Percentiles rank a stretch among this genome's conserved stretches.
phyloP scores from a whole-genome alignment of 2,888 invertebrate genomes.

The Macropis europaea region DNA sequence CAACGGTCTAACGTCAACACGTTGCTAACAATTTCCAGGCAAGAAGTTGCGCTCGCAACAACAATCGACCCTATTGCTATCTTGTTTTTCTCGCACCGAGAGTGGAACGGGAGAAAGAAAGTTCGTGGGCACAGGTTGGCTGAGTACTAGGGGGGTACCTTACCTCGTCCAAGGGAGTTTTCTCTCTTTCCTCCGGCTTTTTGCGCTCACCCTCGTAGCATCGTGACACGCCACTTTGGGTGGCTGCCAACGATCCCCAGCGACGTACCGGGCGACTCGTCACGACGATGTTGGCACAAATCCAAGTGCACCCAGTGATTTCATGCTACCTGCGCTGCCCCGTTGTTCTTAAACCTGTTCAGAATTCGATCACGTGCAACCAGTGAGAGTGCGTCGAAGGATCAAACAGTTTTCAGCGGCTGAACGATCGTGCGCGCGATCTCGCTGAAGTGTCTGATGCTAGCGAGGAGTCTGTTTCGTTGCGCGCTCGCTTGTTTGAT shows the following conservation, averaged over 20 bases:
- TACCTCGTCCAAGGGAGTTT: not conserved
- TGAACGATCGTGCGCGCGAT: slow-evolving; percentile 17
- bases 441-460: slow-evolving; percentile 5
- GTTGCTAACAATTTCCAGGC: not conserved
- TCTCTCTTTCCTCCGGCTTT: not conserved
- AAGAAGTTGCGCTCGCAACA: not conserved
- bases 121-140: slow-evolving; percentile 5
- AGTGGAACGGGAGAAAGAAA: not conserved
- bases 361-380: not conserved
- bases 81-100: not conserved
- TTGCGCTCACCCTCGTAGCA: slow-evolving; percentile 37
- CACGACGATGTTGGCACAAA: slow-evolving; percentile 59
- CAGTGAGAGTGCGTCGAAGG: not conserved
- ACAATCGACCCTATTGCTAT: not conserved
- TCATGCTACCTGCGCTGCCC: slow-evolving; percentile 35
- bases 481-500: slow-evolving; percentile 2
- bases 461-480: slow-evolving; percentile 20
- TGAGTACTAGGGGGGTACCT: not conserved
- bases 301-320: slow-evolving; percentile 53
- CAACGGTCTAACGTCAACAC: slow-evolving; percentile 2
- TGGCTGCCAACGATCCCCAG: slow-evolving; percentile 32
- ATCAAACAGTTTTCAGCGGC: not conserved
- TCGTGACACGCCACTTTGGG: slow-evolving; percentile 54
- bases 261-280: slow-evolving; percentile 22
- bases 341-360: not conserved